Evolutionary conservation across 2,797 vertebrate genomes (phyloP).

Genomic region (Gorsachius magnificus): DNA sequence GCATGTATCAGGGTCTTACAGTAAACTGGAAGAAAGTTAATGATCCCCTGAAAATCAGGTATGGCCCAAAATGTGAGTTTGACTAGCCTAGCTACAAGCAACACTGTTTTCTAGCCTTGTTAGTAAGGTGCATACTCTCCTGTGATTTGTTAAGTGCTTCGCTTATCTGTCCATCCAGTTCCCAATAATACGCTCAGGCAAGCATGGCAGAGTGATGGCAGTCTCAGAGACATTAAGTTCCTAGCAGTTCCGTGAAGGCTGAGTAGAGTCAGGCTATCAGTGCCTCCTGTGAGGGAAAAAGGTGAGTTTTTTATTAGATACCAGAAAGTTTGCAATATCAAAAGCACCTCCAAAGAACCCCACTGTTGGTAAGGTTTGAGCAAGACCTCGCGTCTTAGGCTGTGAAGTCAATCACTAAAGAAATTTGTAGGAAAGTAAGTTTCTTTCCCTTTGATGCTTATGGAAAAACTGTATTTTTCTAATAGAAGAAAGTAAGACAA

Average conservation of each 20-base stretch:
- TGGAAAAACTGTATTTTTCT: neutral
- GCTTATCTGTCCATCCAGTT: neutral
- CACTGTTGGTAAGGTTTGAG: neutral
- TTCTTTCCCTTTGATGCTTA: neutral
- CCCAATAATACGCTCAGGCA: neutral
- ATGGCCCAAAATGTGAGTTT: neutral
- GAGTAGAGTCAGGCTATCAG: neutral
- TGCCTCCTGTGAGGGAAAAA: neutral
- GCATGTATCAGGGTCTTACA: neutral
- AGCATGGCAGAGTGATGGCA: neutral
- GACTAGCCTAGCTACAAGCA: neutral
- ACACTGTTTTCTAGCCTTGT: neutral
- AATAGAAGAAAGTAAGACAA: neutral
- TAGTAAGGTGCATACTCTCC: neutral
- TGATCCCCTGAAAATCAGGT: neutral
- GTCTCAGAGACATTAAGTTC: neutral
- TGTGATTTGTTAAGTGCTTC: neutral
- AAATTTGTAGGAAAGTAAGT: neutral
- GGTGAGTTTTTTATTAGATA: neutral
- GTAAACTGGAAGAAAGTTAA: neutral
- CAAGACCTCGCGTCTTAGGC: neutral
- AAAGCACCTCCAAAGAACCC: neutral
- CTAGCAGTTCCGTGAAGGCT: neutral
- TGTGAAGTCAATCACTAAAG: neutral
- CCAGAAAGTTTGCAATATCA: neutral